Conservation (phyloP, 2,113 vertebrate genomes). For the Aptenodytes patagonicus region DNA sequence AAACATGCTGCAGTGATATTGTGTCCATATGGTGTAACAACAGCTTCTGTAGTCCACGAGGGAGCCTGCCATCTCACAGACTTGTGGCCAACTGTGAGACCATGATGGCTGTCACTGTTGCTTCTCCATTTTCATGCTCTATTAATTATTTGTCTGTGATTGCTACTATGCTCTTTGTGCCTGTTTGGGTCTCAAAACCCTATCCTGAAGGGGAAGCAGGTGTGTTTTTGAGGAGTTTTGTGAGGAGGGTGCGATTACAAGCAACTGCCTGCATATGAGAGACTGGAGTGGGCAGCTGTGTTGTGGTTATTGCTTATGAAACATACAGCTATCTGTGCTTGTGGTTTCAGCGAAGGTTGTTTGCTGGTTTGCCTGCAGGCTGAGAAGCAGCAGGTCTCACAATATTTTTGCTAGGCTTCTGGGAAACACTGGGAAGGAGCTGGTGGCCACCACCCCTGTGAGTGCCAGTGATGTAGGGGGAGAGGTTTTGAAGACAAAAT, state of each 20-base stretch:
- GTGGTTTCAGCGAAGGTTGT: not conserved
- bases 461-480: not conserved
- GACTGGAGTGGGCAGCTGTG: not conserved
- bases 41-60: not conserved
- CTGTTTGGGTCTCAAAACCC: not conserved
- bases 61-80: not conserved
- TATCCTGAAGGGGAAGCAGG: not conserved
- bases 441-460: not conserved
- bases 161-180: not conserved
- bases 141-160: not conserved
- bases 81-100: not conserved
- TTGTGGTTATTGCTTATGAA: not conserved
- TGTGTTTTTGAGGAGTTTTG: not conserved
- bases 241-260: not conserved
- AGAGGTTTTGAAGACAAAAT: not conserved
- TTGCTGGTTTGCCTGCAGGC: not conserved
- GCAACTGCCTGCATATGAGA: not conserved
- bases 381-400: not conserved
- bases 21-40: fast-evolving
- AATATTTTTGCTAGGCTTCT: not conserved
- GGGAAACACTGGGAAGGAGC: not conserved
- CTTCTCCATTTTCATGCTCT: not conserved
- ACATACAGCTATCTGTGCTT: not conserved
- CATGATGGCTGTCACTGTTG: not conserved
- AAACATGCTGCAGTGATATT: not conserved